A percentile compares a stretch with the other conserved stretches of the same genome.
These are phyloP conservation scores for Elephas maximus DNA, from an alignment of 2,113 vertebrate genomes.

Conservation along the genomic window DNA sequence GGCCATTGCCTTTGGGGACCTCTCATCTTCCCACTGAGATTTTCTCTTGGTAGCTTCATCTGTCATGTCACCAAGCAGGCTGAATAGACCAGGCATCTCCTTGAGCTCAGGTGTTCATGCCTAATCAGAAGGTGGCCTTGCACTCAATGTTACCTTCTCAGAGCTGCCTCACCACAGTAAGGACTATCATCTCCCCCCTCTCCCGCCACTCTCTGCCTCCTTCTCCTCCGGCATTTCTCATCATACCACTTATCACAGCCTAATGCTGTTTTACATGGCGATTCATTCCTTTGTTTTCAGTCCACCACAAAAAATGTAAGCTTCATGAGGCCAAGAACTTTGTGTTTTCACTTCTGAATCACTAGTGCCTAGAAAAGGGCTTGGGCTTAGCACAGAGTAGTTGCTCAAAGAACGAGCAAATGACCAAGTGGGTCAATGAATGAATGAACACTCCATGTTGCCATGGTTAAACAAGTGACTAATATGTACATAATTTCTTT, in stretches of 20 bases:
- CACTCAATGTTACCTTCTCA: neutral
- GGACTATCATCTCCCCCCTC: accelerated
- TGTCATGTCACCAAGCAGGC: neutral
- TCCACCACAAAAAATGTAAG: neutral
- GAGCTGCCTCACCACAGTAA: neutral
- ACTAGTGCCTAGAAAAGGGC: neutral
- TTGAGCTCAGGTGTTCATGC: neutral
- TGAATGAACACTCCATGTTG: no score
- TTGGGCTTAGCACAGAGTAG: neutral
- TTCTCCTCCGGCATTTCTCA: neutral
- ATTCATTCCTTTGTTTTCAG: neutral
- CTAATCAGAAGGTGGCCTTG: neutral
- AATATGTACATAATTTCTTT: neutral
- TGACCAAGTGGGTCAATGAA: neutral
- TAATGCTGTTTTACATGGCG: neutral
- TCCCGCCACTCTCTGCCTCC: accelerated
- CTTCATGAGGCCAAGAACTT: neutral
- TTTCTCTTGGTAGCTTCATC: neutral
- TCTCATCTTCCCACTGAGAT: neutral
- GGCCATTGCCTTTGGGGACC: neutral
- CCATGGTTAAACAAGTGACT: neutral
- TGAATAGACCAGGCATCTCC: neutral
- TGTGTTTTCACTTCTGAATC: neutral
- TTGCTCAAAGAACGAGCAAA: neutral
- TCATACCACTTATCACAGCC: neutral